Conservation (phyloP, 2,113 vertebrate genomes). For the Cacatua alba region DNA sequence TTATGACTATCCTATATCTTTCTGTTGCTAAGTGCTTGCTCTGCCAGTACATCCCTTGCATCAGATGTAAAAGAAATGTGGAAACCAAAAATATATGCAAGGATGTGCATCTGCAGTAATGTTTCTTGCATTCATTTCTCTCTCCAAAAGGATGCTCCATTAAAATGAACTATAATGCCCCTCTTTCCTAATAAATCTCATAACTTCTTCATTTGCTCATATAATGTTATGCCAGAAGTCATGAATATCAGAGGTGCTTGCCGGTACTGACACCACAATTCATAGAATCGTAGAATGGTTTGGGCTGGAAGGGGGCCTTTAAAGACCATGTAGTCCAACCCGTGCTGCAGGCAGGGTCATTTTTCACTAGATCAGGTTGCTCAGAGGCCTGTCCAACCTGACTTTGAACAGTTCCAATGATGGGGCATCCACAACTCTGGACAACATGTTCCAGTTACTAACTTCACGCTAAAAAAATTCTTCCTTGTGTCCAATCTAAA, state of each 20-base stretch:
- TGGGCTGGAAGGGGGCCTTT: background rate
- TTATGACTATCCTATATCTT: background rate
- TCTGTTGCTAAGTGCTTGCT: background rate
- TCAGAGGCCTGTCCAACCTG: background rate
- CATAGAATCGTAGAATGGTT: background rate
- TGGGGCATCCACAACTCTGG: background rate
- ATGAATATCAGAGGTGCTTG: background rate
- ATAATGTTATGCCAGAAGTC: background rate
- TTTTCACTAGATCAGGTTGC: conserved; percentile 34
- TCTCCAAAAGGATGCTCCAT: background rate
- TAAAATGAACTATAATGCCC: background rate
- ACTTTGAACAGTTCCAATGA: background rate
- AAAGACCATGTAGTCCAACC: background rate
- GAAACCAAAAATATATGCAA: background rate
- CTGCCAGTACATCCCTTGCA: background rate
- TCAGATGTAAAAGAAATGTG: background rate
- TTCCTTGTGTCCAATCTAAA: background rate
- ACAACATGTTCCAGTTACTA: background rate
- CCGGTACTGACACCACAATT: background rate
- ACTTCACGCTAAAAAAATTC: background rate
- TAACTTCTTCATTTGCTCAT: background rate
- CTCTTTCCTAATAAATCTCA: background rate
- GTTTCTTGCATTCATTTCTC: background rate
- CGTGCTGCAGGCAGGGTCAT: background rate
- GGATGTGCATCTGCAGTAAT: accelerated